Base-by-base conservation (phyloP, 2,113 vertebrate genomes). In the Bungarus multicinctus region DNA sequence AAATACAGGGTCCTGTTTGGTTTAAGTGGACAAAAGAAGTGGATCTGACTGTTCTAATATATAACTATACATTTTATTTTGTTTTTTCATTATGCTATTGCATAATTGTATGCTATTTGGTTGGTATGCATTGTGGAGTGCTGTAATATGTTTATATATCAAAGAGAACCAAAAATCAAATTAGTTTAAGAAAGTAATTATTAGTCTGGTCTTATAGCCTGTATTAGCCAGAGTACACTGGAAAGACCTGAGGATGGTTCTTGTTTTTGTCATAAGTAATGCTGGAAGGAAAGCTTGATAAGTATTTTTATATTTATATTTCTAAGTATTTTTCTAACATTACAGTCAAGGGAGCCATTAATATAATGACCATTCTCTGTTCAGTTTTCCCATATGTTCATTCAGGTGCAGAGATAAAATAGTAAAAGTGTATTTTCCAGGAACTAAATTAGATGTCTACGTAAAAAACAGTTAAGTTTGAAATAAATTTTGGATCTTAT, bases 161-260 rank as follows among this genome's bases (percentile, higher is more conserved):
- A 47, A 47, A 47, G 47, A 8, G 96, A 96, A 96, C 95, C 96
- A 97, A 97, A 96, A 98, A 96, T 96, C 93, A 94, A 95, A 96
- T 93, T 95, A 95, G 95, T 95, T 93, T 22, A 94, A 95, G 4
- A 9, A 95, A 96, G 96, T 96, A 96, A 95, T 91, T 69, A 96
- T 95, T 94, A 95, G 97, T 97, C 94, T 93, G 96, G 96, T 93
- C 60, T 96, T 95, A 90, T 95, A 97, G 95, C 97, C 97, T 97
- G 92, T 95, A 94, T 95, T 97, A 97, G 95, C 95, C 96, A 95
- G 94, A 97, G 97, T 97, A 97, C 96, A 97, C 96, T 98, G 96
- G 95, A 96, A 95, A 96, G 94, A 85, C 95, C 95, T 39, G n/a
- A 34, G 69, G 34, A 39, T 20, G n/a, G 6, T 39, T 81, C 34